Evolutionary conservation across 2,113 vertebrate genomes (phyloP).

Genomic region (Muntiacus muntjak): DNA sequence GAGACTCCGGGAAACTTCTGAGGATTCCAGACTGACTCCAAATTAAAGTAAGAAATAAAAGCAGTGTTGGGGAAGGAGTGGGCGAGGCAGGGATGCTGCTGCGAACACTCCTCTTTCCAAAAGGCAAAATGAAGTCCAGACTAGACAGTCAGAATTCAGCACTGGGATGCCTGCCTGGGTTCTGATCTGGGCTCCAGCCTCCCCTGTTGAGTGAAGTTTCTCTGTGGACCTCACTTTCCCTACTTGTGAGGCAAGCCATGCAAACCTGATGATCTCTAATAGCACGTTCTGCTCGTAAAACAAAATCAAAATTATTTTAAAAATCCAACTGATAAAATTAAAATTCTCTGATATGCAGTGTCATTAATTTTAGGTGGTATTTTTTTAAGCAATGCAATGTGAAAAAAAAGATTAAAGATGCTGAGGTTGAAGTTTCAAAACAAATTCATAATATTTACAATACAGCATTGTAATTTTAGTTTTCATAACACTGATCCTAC

Average conservation of each 20-base stretch:
- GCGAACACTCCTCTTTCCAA: background rate
- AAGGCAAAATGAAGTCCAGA: background rate
- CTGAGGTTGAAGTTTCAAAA: background rate
- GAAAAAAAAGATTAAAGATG: background rate
- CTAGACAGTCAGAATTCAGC: background rate
- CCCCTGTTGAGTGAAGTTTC: background rate
- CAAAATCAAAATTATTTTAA: background rate
- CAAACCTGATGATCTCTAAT: background rate
- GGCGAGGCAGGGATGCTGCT: background rate
- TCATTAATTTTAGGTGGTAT: background rate
- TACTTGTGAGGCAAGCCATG: background rate
- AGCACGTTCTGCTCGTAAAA: background rate
- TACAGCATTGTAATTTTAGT: background rate
- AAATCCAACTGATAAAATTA: background rate
- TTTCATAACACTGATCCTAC: background rate
- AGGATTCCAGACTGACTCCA: background rate
- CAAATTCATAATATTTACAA: background rate
- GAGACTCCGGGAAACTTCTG: background rate
- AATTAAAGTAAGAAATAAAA: background rate
- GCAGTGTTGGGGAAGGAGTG: background rate
- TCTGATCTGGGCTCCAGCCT: background rate
- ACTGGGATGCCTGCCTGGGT: rapidly evolving
- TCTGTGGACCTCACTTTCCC: background rate
- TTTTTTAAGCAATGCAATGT: background rate
- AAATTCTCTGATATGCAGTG: background rate